Percentiles rank a stretch among this genome's conserved stretches.
Evolutionary conservation across 64 coral and sea anemone genomes (phyloP).

Genomic region (Porites australiensis): DNA sequence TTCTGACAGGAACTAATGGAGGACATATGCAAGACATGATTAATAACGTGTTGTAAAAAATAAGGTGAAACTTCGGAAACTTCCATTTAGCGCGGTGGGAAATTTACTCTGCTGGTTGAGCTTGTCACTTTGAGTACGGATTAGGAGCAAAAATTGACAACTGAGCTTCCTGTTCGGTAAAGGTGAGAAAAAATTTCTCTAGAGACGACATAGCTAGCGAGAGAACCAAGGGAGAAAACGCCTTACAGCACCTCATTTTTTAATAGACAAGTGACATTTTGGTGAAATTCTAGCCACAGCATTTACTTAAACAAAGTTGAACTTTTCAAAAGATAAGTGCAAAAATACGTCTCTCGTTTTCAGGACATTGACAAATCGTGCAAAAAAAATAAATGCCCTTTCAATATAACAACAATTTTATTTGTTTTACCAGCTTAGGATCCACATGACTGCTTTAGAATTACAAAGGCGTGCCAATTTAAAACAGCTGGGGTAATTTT

Average conservation of each 20-base stretch:
- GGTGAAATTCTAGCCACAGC: too few species aligned
- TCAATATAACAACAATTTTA: too few species aligned
- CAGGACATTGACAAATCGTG: too few species aligned
- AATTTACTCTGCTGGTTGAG: not conserved
- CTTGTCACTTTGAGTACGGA: not conserved
- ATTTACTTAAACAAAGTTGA: too few species aligned
- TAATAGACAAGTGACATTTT: not conserved
- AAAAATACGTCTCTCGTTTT: too few species aligned
- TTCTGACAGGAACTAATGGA: too few species aligned
- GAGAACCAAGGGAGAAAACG: not conserved
- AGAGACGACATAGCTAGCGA: not conserved
- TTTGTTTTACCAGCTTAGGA: too few species aligned
- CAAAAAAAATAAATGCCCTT: too few species aligned
- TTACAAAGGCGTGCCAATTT: too few species aligned
- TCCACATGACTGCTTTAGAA: too few species aligned
- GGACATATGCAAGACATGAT: not conserved
- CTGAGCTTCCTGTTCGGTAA: not conserved
- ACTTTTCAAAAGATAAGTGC: too few species aligned
- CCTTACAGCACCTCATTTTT: not conserved
- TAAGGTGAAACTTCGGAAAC: not conserved
- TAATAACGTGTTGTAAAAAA: not conserved
- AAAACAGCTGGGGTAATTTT: too few species aligned
- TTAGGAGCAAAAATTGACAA: not conserved
- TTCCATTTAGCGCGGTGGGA: not conserved
- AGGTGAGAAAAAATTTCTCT: not conserved